phyloP scores from a whole-genome alignment of 2,797 vertebrate species.

The Xyrichtys novacula region DNA sequence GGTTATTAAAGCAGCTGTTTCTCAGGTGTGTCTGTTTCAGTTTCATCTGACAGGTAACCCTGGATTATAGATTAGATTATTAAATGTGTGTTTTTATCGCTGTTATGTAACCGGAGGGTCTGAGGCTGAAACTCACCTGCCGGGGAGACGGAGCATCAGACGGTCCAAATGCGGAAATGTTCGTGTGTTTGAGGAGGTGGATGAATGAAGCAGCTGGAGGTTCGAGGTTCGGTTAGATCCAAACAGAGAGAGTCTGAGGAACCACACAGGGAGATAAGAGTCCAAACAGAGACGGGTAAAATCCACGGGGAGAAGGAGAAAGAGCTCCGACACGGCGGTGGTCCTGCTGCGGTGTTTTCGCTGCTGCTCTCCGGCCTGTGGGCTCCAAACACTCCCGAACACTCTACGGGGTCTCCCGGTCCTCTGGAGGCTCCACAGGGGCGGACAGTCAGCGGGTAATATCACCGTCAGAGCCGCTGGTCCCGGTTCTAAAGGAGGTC shows the following conservation, averaged over 20 bases:
- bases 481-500: too few relatives aligned
- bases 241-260: fast-evolving
- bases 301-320: neutral
- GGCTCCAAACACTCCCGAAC: neutral
- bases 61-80: too few relatives aligned
- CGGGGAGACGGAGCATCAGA: slow-evolving; percentile 27
- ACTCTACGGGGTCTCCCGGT: slow-evolving; percentile 13
- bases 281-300: neutral
- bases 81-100: fast-evolving
- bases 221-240: neutral
- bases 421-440: slow-evolving; percentile 12
- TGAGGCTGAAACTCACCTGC: slow-evolving; percentile 53
- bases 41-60: too few relatives aligned
- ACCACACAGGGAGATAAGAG: fast-evolving
- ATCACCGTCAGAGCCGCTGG: too few relatives aligned
- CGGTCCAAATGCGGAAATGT: slow-evolving; percentile 58
- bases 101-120: neutral
- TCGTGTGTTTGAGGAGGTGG: fast-evolving
- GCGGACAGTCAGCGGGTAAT: fast-evolving
- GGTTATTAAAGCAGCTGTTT: too few relatives aligned
- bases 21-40: too few relatives aligned
- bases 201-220: neutral
- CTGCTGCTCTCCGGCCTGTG: slow-evolving; percentile 31
- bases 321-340: neutral
- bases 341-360: neutral